These are phyloP conservation scores for Temnopleurus reevesii DNA, from an alignment of 53 echinoderm and acorn worm species.

Conservation along the genomic window DNA sequence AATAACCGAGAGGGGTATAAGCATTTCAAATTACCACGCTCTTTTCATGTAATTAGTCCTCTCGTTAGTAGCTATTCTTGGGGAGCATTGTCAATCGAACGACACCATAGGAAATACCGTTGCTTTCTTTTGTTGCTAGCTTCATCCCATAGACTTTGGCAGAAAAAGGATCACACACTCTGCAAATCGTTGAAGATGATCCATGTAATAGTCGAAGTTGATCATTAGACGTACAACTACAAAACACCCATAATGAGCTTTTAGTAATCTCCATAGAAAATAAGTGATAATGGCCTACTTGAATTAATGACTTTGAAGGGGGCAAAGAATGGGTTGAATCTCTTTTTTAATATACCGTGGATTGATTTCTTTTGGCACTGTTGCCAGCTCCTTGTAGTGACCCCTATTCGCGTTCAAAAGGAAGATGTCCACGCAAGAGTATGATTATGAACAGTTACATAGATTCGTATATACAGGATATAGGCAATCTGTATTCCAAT, in stretches of 20 bases:
- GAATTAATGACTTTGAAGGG: neutral
- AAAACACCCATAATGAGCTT: conserved; percentile 4
- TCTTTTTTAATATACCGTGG: too few species aligned
- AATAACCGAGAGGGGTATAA: neutral
- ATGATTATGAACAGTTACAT: too few species aligned
- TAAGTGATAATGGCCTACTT: neutral
- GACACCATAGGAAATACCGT: neutral
- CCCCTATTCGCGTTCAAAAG: too few species aligned
- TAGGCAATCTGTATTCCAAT: too few species aligned
- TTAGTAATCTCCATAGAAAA: neutral
- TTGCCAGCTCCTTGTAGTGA: too few species aligned
- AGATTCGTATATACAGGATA: too few species aligned
- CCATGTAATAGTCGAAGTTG: neutral
- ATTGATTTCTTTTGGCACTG: too few species aligned
- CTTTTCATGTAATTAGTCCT: neutral
- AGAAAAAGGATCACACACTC: neutral
- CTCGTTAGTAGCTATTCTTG: conserved; percentile 29
- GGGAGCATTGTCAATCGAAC: neutral
- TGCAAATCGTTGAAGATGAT: neutral
- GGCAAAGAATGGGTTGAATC: neutral
- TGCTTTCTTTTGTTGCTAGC: neutral
- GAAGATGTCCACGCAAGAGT: too few species aligned
- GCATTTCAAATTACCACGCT: neutral
- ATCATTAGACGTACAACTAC: neutral
- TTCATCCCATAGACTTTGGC: neutral